phyloP scores from a whole-genome alignment of 2,888 invertebrate genomes.

The Diabrotica balteata region DNA sequence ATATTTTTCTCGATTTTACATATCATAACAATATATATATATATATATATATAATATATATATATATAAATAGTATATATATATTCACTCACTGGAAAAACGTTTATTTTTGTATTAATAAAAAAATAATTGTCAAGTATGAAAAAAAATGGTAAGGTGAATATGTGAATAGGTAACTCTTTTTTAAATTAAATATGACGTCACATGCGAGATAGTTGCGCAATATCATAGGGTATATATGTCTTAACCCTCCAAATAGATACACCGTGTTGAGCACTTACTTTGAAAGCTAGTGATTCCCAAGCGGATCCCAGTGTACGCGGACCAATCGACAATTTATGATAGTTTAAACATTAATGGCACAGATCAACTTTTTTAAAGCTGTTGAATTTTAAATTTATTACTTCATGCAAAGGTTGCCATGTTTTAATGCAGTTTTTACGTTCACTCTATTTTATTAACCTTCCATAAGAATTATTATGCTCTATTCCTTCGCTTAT shows the following conservation, averaged over 20 bases:
- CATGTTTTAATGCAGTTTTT: slow-evolving; percentile 53
- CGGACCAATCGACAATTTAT: slow-evolving; percentile 58
- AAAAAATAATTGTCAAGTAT: no score
- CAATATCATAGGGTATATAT: not conserved
- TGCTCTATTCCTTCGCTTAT: slow-evolving; percentile 35
- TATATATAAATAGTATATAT: no score
- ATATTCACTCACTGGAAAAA: no score
- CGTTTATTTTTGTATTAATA: no score
- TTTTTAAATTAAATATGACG: no score
- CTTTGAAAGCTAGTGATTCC: slow-evolving; percentile 54
- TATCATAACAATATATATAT: no score
- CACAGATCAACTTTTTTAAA: slow-evolving; percentile 52
- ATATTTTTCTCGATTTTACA: no score
- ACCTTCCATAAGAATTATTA: slow-evolving; percentile 46
- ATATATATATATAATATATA: no score
- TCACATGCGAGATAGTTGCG: no score
- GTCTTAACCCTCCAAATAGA: slow-evolving; percentile 3
- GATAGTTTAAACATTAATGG: slow-evolving; percentile 58
- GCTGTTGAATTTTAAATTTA: slow-evolving; percentile 53
- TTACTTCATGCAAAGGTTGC: slow-evolving; percentile 49
- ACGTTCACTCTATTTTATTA: slow-evolving; percentile 54
- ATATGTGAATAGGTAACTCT: no score
- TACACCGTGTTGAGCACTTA: slow-evolving; percentile 50
- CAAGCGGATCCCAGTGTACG: slow-evolving; percentile 44
- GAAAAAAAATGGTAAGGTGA: no score